A percentile compares a stretch with the other conserved stretches of the same genome.
Evolutionary conservation across 2,113 vertebrate genomes (phyloP).

Genomic region (Tapirus terrestris): DNA sequence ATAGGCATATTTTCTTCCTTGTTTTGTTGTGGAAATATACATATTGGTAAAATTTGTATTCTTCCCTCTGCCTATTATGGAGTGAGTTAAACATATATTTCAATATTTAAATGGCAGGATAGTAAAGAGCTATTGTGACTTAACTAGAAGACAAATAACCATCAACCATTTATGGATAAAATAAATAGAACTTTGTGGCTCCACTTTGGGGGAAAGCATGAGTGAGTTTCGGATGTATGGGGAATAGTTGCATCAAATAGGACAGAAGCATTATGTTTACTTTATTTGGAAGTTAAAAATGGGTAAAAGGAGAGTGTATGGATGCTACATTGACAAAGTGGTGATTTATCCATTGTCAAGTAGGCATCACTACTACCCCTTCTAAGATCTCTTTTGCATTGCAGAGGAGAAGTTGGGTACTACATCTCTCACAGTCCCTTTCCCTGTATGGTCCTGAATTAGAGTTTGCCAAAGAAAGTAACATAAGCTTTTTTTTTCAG

Average conservation of each 20-base stretch:
- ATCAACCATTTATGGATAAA: neutral
- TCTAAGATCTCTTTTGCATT: neutral
- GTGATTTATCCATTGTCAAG: neutral
- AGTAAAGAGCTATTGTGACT: neutral
- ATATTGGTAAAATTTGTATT: neutral
- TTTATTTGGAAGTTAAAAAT: constrained; percentile 7
- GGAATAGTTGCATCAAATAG: neutral
- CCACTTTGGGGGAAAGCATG: neutral
- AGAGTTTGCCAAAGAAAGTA: neutral
- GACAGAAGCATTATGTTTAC: neutral
- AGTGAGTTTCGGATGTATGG: neutral
- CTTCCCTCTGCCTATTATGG: neutral
- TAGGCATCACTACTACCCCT: neutral
- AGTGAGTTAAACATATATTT: neutral
- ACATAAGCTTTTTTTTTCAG: neutral
- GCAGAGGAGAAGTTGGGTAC: neutral
- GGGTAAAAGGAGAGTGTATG: neutral
- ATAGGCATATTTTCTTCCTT: neutral
- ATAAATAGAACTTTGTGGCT: neutral
- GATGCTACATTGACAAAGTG: neutral
- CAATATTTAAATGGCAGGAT: neutral
- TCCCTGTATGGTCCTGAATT: neutral
- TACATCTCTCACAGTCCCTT: neutral
- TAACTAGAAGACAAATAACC: neutral
- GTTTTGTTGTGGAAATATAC: neutral